Evolutionary conservation across 2,888 invertebrate species (phyloP).

Genomic region (Sphaerolaimus hirsutus): DNA sequence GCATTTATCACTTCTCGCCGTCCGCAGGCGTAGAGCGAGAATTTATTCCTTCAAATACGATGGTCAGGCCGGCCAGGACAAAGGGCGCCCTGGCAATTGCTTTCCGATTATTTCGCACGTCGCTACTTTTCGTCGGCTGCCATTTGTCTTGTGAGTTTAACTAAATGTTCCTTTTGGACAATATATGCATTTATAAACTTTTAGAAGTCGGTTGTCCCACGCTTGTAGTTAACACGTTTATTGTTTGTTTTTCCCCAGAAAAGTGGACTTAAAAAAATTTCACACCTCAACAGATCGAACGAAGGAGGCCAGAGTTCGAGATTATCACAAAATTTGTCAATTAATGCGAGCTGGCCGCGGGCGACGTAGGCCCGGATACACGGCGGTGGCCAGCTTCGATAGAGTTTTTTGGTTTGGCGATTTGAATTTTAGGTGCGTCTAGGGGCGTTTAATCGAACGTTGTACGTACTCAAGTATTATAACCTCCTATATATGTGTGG

Average conservation of each 20-base stretch:
- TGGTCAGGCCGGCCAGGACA: neutral
- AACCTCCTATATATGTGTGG: no score
- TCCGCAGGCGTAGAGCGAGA: neutral
- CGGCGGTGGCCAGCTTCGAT: constrained; percentile 1
- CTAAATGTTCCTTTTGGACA: neutral
- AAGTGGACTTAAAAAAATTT: no score
- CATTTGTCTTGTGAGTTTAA: neutral
- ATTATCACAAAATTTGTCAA: neutral
- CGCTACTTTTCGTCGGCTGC: neutral
- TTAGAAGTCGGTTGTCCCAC: no score
- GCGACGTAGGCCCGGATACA: neutral
- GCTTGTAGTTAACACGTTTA: no score
- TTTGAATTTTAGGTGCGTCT: neutral
- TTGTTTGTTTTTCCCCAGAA: no score
- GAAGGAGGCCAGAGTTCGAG: neutral
- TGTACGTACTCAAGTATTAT: no score
- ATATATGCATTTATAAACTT: no score
- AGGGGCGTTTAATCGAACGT: no score
- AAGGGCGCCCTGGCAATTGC: neutral
- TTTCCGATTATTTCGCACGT: neutral
- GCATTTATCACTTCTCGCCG: no score
- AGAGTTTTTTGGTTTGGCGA: constrained; percentile 1
- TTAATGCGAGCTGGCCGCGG: neutral
- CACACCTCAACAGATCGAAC: neutral
- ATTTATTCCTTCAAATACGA: neutral